Evolutionary conservation across 2,888 invertebrate species (phyloP), one percentile per base, ranked within the genome.

Genomic region (Acleris sparsana): DNA sequence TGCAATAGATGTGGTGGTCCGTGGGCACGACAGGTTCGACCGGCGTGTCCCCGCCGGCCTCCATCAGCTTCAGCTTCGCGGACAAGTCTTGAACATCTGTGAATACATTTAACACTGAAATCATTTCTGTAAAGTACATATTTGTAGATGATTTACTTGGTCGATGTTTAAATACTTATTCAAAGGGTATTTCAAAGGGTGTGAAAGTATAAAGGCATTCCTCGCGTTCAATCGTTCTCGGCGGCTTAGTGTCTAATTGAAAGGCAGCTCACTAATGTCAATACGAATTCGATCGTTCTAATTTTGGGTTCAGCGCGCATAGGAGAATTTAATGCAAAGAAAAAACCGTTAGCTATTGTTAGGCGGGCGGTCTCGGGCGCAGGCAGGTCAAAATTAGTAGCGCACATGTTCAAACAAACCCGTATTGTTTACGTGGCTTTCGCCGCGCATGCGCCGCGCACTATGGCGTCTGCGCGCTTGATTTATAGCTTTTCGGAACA

Each of bases 21-120:
- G 87, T 84, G 72, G 86, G 80, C 71, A 76, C 83, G 72, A 80
- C 85, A 33, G 88, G 87, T 81, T 87, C 88, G 13, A 81, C 78
- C 69, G 86, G 80, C 46, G 84, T 67, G 67, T 87, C 88, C n/a
- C 81, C 82, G 22, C 91, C 92, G 13, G 88, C 84, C 73, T 92
- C 92, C 95, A 95, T 95, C 71, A 95, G 85, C 79, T 94, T 95
- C 80, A 95, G 87, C 82, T 94, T 94, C 56, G 95, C 95, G 73
- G 95, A 95, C 77, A 95, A 92, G 84, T 95, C 95, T 84, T 95
- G 95, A 73, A 95, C 94, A 86, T 95, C 95, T 94, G 94, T 63
- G 79, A 93, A 91, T 20, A 56, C 4, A 55, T 39, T 39, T 39
- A 13, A 13, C 0, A 3, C 13, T 39, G 39, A 13, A 39, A 39